Percentiles rank a stretch among this genome's conserved stretches.
These are phyloP conservation scores for Mionectes olivaceus DNA, from an alignment of 2,797 vertebrate genomes.

Conservation along the genomic window DNA sequence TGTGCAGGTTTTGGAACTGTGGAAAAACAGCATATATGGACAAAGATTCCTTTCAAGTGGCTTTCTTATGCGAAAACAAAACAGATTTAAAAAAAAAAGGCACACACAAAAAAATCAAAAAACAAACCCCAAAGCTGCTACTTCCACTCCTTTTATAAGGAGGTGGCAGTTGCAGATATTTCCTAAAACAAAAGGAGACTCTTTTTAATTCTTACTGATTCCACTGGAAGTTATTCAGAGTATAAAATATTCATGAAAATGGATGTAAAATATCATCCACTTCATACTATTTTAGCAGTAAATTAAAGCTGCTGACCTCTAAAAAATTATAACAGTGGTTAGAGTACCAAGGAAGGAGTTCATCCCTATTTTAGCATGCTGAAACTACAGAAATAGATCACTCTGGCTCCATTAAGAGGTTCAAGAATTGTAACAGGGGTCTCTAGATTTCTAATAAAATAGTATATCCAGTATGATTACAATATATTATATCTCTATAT, in stretches of 20 bases:
- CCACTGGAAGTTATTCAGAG: not conserved
- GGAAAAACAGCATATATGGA: not conserved
- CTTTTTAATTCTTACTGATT: not conserved
- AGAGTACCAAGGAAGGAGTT: not conserved
- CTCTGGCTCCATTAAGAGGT: slow-evolving; percentile 3
- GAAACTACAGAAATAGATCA: not conserved
- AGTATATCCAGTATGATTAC: slow-evolving; percentile 26
- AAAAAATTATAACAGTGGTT: slow-evolving; percentile 4
- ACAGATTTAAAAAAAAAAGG: not conserved
- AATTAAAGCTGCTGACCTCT: slow-evolving; percentile 29
- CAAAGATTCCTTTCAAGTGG: not conserved
- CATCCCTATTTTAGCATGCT: not conserved
- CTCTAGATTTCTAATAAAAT: slow-evolving; percentile 42
- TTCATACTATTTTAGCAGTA: slow-evolving; percentile 41
- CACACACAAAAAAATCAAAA: accelerated
- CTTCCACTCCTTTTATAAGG: not conserved
- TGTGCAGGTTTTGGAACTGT: too few species aligned
- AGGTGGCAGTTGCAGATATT: not conserved
- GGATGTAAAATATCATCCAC: not conserved
- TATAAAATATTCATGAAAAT: slow-evolving; percentile 33
- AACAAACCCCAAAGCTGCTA: not conserved
- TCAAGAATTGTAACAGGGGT: slow-evolving; percentile 19
- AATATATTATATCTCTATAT: slow-evolving; percentile 53
- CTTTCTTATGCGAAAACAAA: not conserved
- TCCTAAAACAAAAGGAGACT: not conserved